Conservation (phyloP, 2,797 vertebrate species). For the Spondyliosoma cantharus region DNA sequence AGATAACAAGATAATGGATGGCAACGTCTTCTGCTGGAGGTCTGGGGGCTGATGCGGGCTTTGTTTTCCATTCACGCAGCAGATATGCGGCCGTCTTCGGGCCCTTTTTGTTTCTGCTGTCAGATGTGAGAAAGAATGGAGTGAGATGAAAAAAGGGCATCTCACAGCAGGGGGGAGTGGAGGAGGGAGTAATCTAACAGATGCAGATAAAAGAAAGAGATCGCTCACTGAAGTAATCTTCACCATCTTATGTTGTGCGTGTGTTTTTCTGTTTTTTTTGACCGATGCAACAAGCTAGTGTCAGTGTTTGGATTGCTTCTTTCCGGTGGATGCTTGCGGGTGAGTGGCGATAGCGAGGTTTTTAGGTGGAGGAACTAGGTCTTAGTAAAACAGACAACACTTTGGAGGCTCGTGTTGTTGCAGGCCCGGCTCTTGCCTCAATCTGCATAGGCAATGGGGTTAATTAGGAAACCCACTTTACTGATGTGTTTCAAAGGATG, state of each 20-base stretch:
- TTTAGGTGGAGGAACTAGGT: constrained; percentile 65
- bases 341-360: constrained; percentile 35
- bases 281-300: constrained; percentile 17
- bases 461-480: constrained; percentile 83
- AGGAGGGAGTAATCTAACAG: constrained; percentile 24
- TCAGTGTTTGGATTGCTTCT: constrained; percentile 9
- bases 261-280: constrained; percentile 36
- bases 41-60: constrained; percentile 41
- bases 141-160: constrained; percentile 40
- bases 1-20: constrained; percentile 74
- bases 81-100: constrained; percentile 42
- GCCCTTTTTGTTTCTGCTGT: constrained; percentile 65
- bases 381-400: constrained; percentile 72
- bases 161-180: constrained; percentile 40
- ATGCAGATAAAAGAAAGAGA: constrained; percentile 36
- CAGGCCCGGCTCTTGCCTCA: constrained; percentile 65
- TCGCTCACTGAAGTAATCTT: constrained; percentile 45
- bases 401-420: constrained; percentile 70
- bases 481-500: constrained; percentile 82
- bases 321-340: constrained; percentile 26
- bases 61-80: constrained; percentile 48
- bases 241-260: constrained; percentile 4
- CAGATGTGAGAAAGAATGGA: constrained; percentile 44
- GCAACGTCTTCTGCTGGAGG: constrained; percentile 42
- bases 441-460: constrained; percentile 80